A percentile compares a stretch with the other conserved stretches of the same genome.
Conservation (phyloP, 2,888 invertebrate species). For the Dioctria linearis region DNA sequence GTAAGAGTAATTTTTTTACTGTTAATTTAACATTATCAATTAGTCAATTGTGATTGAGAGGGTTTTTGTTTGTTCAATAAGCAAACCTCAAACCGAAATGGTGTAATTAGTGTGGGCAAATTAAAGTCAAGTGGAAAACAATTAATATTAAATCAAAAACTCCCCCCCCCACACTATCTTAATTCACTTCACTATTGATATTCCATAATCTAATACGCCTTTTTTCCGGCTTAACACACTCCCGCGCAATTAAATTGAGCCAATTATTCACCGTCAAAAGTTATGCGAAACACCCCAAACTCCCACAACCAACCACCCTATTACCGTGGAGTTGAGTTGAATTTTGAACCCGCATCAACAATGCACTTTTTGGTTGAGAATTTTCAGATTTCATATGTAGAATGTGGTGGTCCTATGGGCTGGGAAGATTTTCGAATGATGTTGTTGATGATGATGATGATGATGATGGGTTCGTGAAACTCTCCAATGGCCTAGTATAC, state of each 20-base stretch:
- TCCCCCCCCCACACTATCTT: background rate
- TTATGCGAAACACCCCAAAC: slow-evolving; percentile 8
- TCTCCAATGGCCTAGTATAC: background rate
- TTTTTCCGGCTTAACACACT: slow-evolving; percentile 44
- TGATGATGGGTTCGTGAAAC: slow-evolving; percentile 31
- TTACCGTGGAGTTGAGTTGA: slow-evolving; percentile 6
- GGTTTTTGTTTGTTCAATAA: too few relatives aligned
- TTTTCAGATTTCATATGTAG: slow-evolving; percentile 33
- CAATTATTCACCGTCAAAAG: slow-evolving; percentile 50
- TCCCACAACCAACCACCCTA: background rate
- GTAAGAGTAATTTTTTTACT: too few relatives aligned
- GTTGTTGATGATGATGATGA: background rate
- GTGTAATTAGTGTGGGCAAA: slow-evolving; percentile 10
- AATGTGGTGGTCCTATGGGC: background rate
- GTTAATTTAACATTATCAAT: too few relatives aligned
- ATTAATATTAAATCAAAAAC: slow-evolving; percentile 25
- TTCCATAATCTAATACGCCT: slow-evolving; percentile 35
- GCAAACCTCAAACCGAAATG: too few relatives aligned
- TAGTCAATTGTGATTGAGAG: too few relatives aligned
- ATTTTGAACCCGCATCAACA: slow-evolving; percentile 21
- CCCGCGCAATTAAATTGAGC: slow-evolving; percentile 46
- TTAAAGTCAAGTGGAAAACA: slow-evolving; percentile 17
- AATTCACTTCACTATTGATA: slow-evolving; percentile 44
- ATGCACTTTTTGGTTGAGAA: slow-evolving; percentile 40
- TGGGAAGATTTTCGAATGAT: background rate